Percentiles rank a stretch among this genome's conserved stretches.
These are phyloP conservation scores for Campoletis raptor DNA, from an alignment of 2,888 invertebrate genomes.

Conservation along the genomic window DNA sequence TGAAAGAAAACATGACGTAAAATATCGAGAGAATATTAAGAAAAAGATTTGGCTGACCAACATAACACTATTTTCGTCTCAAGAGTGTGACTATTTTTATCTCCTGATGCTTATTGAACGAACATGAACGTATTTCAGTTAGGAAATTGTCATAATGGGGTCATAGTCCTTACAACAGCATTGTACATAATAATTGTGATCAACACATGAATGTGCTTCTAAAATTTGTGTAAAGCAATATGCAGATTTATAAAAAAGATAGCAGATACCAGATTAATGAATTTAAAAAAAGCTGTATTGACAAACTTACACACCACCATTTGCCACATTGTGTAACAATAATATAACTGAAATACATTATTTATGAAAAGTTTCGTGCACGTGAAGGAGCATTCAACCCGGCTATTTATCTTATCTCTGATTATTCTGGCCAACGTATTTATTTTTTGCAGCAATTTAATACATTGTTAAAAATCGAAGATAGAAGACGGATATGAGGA, in stretches of 20 bases:
- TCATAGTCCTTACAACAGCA: background rate
- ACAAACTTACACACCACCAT: background rate
- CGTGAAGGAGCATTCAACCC: background rate
- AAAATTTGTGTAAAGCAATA: background rate
- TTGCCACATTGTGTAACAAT: background rate
- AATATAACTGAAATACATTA: background rate
- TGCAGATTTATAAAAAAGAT: too few relatives aligned
- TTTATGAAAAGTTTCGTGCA: background rate
- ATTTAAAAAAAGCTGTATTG: background rate
- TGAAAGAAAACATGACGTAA: background rate
- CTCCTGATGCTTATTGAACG: constrained; percentile 47
- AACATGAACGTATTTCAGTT: constrained; percentile 22
- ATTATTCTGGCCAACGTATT: background rate
- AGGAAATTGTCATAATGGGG: constrained; percentile 25
- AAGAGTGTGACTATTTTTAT: constrained; percentile 44
- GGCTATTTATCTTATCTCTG: background rate
- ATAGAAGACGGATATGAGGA: background rate
- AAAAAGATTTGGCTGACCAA: constrained; percentile 20
- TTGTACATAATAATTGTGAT: background rate
- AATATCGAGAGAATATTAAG: constrained; percentile 22
- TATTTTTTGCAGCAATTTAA: background rate
- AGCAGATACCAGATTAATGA: background rate
- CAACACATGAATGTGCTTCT: background rate
- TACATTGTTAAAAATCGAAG: background rate
- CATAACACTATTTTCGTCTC: constrained; percentile 45